phyloP scores from a whole-genome alignment of 2,113 vertebrate genomes.

The Erythrolamprus reginae region DNA sequence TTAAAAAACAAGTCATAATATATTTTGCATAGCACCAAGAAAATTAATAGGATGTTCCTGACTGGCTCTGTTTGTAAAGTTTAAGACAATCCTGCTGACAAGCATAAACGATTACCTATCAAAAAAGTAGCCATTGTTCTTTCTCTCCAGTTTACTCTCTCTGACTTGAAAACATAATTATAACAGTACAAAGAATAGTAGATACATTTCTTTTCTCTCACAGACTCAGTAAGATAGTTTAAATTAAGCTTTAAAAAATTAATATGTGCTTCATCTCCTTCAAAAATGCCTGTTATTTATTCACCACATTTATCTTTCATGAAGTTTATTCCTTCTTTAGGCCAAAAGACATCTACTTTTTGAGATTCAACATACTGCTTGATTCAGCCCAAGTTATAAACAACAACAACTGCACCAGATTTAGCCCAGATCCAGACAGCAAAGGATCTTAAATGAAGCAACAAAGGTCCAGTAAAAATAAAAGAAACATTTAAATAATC shows the following conservation, averaged over 20 bases:
- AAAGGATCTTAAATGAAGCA: not conserved
- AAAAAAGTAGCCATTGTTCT: slow-evolving; percentile 28
- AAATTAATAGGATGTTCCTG: slow-evolving; percentile 44
- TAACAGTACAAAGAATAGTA: not conserved
- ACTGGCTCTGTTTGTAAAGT: slow-evolving; percentile 44
- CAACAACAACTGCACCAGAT: not conserved
- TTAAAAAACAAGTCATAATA: slow-evolving; percentile 52
- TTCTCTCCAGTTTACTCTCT: slow-evolving; percentile 10
- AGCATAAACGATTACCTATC: slow-evolving; percentile 31
- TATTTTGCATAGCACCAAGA: slow-evolving; percentile 52
- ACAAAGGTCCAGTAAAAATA: not conserved
- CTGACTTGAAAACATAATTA: slow-evolving; percentile 16
- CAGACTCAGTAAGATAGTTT: not conserved
- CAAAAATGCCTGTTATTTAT: not conserved
- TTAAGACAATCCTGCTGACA: slow-evolving; percentile 44
- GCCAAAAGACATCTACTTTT: not conserved
- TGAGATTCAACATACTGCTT: not conserved
- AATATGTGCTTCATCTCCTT: not conserved
- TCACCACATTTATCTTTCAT: not conserved
- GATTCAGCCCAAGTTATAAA: not conserved
- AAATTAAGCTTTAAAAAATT: not conserved
- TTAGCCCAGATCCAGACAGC: not conserved
- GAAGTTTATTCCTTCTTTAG: not conserved
- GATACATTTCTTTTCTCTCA: not conserved
- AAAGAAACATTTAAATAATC: not conserved